Base-by-base conservation (phyloP, 2,797 vertebrate genomes). In the Malurus leucopterus region DNA sequence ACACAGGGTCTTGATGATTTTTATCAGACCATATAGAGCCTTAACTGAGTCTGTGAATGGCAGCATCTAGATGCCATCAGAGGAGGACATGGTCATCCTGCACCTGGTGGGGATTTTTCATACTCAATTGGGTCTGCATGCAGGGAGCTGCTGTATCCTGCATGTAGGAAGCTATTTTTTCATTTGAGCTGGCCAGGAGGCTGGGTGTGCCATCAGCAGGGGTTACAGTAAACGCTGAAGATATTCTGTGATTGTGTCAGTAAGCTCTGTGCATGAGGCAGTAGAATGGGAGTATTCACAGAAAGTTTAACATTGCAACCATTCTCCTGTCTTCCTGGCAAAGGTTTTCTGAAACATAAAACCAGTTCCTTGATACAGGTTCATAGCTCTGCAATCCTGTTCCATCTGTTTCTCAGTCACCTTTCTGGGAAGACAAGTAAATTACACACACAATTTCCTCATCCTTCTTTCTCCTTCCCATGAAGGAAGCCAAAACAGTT, bases 41-140 rank as follows among this genome's bases (percentile, higher is more conserved):
- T 7, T 79, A 74, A 51, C 41, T 59, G 34, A 41, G 27, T 19
- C 23, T 57, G 18, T 49, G 44, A 26, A 15, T n/a, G 11, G 6
- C 22, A 73, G 26, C 18, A 80, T 11, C 36, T 36, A 51, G 17
- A 58, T 51, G 32, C 4, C 47, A n/a, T 23, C 23, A 53, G 32
- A 70, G 68, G 13, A 55, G 4, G 4, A 61, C 9, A 29, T 65
- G 49, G 20, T 34, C 29, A 30, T 55, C 1, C 9, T 26, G 49
- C 5, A 53, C 2, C 17, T 67, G 6, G 5, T 50, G 13, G 20
- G 16, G 15, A 84, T 68, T 81, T 84, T 72, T 72, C 30, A 2
- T 49, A 19, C 6, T 58, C 9, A 53, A 41, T 10, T 40, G 6
- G 3, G 20, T 0, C 4, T 84, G 3, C 5, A 6, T 22, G 18